These are phyloP conservation scores for Edolisoma coerulescens DNA, from an alignment of 2,113 vertebrate species.

Conservation along the genomic window DNA sequence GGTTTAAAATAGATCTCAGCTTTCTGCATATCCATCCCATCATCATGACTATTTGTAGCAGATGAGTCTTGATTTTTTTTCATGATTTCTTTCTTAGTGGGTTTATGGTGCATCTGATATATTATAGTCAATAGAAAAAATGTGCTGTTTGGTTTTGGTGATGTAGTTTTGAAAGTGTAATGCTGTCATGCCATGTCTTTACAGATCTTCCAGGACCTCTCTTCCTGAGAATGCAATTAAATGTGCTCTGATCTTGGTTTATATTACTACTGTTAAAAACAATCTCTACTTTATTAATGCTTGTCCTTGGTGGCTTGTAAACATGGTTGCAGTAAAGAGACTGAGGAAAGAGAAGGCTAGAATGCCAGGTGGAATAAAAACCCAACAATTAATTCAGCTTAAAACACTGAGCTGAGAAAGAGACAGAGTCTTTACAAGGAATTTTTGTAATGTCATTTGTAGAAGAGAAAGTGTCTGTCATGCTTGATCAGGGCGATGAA, in stretches of 20 bases:
- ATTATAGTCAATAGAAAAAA: neutral
- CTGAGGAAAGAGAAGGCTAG: neutral
- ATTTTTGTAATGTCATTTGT: neutral
- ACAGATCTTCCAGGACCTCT: neutral
- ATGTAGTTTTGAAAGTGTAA: neutral
- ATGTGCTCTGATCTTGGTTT: neutral
- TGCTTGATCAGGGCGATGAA: neutral
- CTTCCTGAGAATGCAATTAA: neutral
- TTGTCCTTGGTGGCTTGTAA: neutral
- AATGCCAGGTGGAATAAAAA: neutral
- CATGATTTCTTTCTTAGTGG: neutral
- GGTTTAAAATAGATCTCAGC: constrained; percentile 3
- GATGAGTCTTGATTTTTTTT: neutral
- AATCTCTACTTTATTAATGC: neutral
- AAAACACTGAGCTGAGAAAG: neutral
- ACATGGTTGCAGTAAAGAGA: neutral
- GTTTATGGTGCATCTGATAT: neutral
- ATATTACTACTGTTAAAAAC: neutral
- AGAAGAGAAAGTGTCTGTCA: neutral
- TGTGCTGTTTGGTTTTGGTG: neutral
- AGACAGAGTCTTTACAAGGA: neutral
- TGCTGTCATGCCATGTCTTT: neutral
- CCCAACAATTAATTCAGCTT: neutral
- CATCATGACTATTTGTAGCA: neutral
- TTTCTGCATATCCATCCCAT: neutral